phyloP scores from a whole-genome alignment of 2,888 invertebrate genomes.

The Dorcus parallelipipedus region DNA sequence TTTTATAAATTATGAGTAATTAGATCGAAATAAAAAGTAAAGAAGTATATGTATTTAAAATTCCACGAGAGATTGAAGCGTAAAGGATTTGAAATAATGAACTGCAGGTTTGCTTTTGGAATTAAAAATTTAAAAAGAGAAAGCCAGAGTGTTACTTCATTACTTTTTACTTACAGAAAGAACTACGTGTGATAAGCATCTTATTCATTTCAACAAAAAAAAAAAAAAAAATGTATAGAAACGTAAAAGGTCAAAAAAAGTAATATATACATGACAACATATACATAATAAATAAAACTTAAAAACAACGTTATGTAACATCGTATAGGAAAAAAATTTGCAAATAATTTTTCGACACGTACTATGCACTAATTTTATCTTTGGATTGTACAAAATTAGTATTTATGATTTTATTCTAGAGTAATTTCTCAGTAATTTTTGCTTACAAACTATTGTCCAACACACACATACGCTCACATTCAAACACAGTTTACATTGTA shows the following conservation, averaged over 20 bases:
- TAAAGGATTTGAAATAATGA: no score
- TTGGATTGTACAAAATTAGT: constrained; percentile 50
- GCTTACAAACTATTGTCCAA: constrained; percentile 29
- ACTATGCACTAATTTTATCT: constrained; percentile 38
- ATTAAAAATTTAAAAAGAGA: no score
- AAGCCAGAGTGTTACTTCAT: no score
- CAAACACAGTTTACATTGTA: constrained; percentile 23
- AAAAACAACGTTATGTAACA: constrained; percentile 2
- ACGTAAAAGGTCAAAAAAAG: constrained; percentile 18
- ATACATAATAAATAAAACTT: constrained; percentile 22
- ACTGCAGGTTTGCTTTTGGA: no score
- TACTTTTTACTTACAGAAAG: no score
- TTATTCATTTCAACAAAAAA: constrained; percentile 1
- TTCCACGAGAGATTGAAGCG: no score
- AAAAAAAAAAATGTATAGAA: constrained; percentile 8
- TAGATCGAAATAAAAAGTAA: no score
- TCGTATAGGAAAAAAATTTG: constrained; percentile 20
- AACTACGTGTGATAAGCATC: no score
- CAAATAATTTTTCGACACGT: constrained; percentile 18
- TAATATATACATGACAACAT: constrained; percentile 27
- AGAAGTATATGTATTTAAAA: no score
- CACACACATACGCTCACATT: constrained; percentile 36
- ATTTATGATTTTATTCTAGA: constrained; percentile 35
- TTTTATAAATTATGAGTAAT: no score
- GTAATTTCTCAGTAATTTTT: constrained; percentile 19